Evolutionary conservation across 2,113 vertebrate species (phyloP).

Genomic region (Rana temporaria): DNA sequence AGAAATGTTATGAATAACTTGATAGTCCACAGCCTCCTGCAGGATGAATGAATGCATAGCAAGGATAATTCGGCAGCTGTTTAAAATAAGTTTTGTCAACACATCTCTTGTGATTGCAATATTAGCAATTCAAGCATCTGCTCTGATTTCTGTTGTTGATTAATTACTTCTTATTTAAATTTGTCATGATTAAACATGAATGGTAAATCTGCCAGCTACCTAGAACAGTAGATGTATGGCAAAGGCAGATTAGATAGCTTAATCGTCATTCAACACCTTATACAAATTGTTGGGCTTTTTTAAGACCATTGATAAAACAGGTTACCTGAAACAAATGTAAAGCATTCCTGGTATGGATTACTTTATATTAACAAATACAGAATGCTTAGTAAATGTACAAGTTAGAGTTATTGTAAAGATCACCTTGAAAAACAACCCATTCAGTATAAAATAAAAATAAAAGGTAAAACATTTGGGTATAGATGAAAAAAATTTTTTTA

Average conservation of each 20-base stretch:
- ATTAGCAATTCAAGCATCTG: constrained; percentile 55
- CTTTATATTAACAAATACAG: no score
- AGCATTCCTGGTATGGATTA: no score
- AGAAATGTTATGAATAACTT: background rate
- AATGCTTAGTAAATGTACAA: no score
- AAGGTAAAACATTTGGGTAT: no score
- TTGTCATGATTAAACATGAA: constrained; percentile 52
- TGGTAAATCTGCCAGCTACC: constrained; percentile 13
- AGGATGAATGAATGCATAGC: background rate
- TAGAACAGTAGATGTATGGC: background rate
- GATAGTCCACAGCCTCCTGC: background rate
- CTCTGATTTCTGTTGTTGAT: constrained; percentile 44
- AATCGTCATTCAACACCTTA: background rate
- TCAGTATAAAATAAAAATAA: no score
- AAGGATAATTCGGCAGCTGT: constrained; percentile 44
- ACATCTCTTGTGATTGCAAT: constrained; percentile 30
- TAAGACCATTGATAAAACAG: background rate
- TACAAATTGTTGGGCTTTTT: background rate
- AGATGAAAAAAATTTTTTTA: no score
- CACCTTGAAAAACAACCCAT: no score
- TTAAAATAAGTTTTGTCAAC: constrained; percentile 45
- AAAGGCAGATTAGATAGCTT: background rate
- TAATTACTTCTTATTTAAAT: constrained; percentile 55
- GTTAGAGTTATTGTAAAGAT: no score
- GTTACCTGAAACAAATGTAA: background rate